Evolutionary conservation across 2,797 vertebrate genomes (phyloP), one percentile per base, ranked within the genome.

Genomic region (Clarias fuscus): DNA sequence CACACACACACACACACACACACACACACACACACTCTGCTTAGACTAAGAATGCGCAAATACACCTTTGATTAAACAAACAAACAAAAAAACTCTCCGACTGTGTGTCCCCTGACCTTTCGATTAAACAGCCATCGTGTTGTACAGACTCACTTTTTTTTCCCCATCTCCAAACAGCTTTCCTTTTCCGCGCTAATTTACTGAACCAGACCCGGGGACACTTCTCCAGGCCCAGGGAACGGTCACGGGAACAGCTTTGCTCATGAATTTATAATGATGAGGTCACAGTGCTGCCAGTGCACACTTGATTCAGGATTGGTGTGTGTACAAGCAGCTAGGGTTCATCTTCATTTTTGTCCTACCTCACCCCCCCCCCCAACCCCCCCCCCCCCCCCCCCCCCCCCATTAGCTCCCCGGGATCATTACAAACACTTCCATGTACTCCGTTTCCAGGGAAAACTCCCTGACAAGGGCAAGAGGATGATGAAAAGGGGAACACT

Each of bases 391-490:
- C 20, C 18, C 0, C 7, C 20, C 15, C 10, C 78, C 30, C 72
- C 79, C 18, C 18, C 22, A 15, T 65, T 59, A 58, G 71, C 85
- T 80, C 83, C 85, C 82, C 18, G 20, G 53, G 64, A 48, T 88
- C 68, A 84, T 87, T 86, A 87, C 71, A 82, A 88, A 67, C 84
- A 80, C 79, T 87, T 86, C 71, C 70, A 83, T 85, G 79, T 59
- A 67, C 65, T 40, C 71, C 86, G 91, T 93, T 93, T 91, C 91
- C 67, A 85, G 89, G 93, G 88, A 92, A 91, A 93, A 90, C 86
- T 90, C 90, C 37, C 65, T 43, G 90, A 91, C 91, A 91, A 93
- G 91, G 90, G 89, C 89, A 88, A 84, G 80, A 33, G 82, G 89
- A 87, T 86, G 91, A 94, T 90, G 87, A 92, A 91, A 91, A 88